Evolutionary conservation across 2,797 vertebrate genomes (phyloP), one percentile per base, ranked within the genome.

Genomic region (Argya squamiceps): DNA sequence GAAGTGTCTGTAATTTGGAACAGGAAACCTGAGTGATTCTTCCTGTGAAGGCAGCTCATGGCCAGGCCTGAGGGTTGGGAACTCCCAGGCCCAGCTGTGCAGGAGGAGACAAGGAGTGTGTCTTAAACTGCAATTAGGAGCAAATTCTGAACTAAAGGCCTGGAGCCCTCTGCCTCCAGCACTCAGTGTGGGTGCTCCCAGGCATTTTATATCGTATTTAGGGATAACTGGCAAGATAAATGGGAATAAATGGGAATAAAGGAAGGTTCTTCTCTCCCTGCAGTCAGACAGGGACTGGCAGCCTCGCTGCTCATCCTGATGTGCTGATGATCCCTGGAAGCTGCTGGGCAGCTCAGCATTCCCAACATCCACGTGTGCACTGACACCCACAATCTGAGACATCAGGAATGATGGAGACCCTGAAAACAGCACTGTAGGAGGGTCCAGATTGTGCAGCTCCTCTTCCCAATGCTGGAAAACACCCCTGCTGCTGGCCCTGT

Each of bases 361-460:
- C 84, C 58, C 2, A 0, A 20, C 37, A 11, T 19, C 46, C 67
- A 4, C 1, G 0, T 1, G 2, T 24, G 52, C 30, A 2, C n/a
- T 16, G 65, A 12, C 23, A 39, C 37, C 17, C 9, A 0, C 11
- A 37, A 23, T 5, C 2, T 0, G 32, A 1, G 12, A 6, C 21
- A 24, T 52, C 23, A 8, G 85, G 62, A 47, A 8, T 17, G 46
- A 41, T 82, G 69, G 32, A 41, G 65, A 77, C 46, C 84, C 65
- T 78, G 43, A 21, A 20, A 53, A 12, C 69, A 58, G 39, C 56
- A 7, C 63, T 36, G 1, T 10, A n/a, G 53, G 59, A 65, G 32
- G 55, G 32, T 79, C 36, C 71, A 49, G 78, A 11, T 16, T 47
- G 23, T 65, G 74, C 70, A 73, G 55, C 59, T 87, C 55, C 59